Evolutionary conservation across 2,113 vertebrate species (phyloP).

Genomic region (Picathartes gymnocephalus): DNA sequence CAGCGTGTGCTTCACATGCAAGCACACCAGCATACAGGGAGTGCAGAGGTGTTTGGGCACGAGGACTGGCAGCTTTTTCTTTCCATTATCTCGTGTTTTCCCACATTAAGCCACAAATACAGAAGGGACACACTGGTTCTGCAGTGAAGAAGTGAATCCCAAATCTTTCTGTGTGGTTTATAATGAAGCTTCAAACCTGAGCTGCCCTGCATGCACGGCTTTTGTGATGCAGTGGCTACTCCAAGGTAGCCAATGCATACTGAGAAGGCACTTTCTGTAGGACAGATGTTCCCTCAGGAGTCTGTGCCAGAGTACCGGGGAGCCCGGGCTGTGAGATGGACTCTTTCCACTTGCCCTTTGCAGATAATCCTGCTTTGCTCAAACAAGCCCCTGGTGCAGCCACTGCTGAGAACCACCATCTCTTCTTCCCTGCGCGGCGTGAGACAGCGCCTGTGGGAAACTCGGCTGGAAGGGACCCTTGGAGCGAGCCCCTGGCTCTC

Average conservation of each 20-base stretch:
- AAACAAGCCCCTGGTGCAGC: neutral
- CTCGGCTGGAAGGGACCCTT: neutral
- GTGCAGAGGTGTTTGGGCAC: rapidly evolving
- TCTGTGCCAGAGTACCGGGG: neutral
- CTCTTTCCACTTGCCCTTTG: neutral
- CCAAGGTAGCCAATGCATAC: rapidly evolving
- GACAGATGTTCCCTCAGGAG: neutral
- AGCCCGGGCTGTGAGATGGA: rapidly evolving
- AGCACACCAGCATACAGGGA: rapidly evolving
- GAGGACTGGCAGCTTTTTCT: neutral
- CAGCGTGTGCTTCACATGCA: rapidly evolving
- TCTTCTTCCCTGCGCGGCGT: neutral
- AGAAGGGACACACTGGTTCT: neutral
- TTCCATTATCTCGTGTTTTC: neutral
- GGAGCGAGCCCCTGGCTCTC: rapidly evolving
- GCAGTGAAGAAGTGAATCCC: neutral
- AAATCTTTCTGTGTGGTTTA: neutral
- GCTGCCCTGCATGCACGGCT: neutral
- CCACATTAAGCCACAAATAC: neutral
- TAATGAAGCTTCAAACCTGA: neutral
- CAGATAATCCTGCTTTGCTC: neutral
- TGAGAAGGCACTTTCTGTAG: neutral
- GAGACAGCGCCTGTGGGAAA: rapidly evolving
- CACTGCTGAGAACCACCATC: neutral
- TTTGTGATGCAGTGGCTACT: neutral